These are phyloP conservation scores for Acropternis orthonyx DNA, from an alignment of 2,797 vertebrate genomes.

Conservation along the genomic window DNA sequence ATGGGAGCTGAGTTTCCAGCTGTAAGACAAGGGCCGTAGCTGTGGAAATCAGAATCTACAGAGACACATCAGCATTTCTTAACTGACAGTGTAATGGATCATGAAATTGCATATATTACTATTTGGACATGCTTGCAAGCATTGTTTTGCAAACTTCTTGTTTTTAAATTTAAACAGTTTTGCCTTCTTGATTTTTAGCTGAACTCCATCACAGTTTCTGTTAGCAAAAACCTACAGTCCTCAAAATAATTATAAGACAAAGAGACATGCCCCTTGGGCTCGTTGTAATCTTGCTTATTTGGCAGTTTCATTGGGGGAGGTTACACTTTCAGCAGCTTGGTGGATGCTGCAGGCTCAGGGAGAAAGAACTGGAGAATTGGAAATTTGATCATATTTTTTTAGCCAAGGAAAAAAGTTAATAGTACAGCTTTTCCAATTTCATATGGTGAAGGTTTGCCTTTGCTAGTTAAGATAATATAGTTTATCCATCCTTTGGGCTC, in stretches of 20 bases:
- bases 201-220: not conserved
- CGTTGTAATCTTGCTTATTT: conserved; percentile 38
- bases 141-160: conserved; percentile 59
- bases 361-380: not conserved
- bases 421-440: conserved; percentile 19
- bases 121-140: conserved; percentile 12
- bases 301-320: conserved; percentile 31
- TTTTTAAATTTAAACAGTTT: conserved; percentile 63
- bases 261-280: conserved; percentile 19
- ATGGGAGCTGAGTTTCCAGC: not conserved
- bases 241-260: conserved; percentile 29
- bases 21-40: not conserved
- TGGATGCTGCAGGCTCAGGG: conserved; percentile 23
- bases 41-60: not conserved
- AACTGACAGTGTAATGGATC: conserved; percentile 69
- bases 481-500: conserved; percentile 57
- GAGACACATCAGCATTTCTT: not conserved
- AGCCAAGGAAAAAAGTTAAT: conserved; percentile 1
- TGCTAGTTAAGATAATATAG: conserved; percentile 41
- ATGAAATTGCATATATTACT: conserved; percentile 66
- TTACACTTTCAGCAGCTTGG: conserved; percentile 5
- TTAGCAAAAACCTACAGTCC: not conserved
- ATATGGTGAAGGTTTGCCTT: conserved; percentile 27
- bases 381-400: not conserved
- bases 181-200: conserved; percentile 51